phyloP scores from a whole-genome alignment of 2,888 invertebrate genomes.

The Stenolophus ochropezus region DNA sequence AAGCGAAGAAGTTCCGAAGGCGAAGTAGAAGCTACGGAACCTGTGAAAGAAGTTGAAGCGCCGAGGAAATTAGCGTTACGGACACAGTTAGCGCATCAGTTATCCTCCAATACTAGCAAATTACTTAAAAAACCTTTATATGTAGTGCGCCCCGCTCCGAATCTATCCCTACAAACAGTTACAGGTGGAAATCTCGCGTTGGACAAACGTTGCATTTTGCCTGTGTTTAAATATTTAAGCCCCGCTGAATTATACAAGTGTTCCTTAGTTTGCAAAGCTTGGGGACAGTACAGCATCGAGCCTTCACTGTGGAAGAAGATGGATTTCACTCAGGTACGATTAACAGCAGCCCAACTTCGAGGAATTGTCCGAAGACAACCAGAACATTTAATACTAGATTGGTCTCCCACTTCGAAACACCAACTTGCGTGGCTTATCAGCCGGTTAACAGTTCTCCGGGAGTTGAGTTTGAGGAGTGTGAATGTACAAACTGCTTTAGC shows the following conservation, averaged over 20 bases:
- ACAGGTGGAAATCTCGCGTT: slow-evolving; percentile 72
- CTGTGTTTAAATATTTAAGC: slow-evolving; percentile 82
- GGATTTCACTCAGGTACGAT: slow-evolving; percentile 85
- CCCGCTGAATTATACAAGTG: slow-evolving; percentile 83
- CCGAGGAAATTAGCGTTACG: slow-evolving; percentile 82
- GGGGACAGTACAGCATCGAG: slow-evolving; percentile 90
- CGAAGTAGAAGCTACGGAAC: slow-evolving; percentile 70
- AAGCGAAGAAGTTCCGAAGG: slow-evolving; percentile 75
- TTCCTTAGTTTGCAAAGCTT: slow-evolving; percentile 89
- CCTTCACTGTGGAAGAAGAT: slow-evolving; percentile 89
- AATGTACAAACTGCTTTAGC: slow-evolving; percentile 85
- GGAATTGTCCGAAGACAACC: slow-evolving; percentile 94
- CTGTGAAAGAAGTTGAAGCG: slow-evolving; percentile 61
- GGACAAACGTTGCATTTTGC: slow-evolving; percentile 80
- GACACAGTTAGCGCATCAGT: slow-evolving; percentile 85
- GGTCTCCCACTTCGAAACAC: slow-evolving; percentile 90
- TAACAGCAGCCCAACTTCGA: slow-evolving; percentile 83
- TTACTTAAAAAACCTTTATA: slow-evolving; percentile 83
- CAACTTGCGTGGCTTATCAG: slow-evolving; percentile 95
- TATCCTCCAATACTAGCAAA: slow-evolving; percentile 82
- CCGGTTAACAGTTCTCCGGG: slow-evolving; percentile 87
- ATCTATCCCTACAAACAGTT: slow-evolving; percentile 66
- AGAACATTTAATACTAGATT: slow-evolving; percentile 86
- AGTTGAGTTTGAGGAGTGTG: slow-evolving; percentile 86
- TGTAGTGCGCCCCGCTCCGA: slow-evolving; percentile 82